phyloP scores from a whole-genome alignment of 2,797 vertebrate species.

The Urosaurus nigricauda region DNA sequence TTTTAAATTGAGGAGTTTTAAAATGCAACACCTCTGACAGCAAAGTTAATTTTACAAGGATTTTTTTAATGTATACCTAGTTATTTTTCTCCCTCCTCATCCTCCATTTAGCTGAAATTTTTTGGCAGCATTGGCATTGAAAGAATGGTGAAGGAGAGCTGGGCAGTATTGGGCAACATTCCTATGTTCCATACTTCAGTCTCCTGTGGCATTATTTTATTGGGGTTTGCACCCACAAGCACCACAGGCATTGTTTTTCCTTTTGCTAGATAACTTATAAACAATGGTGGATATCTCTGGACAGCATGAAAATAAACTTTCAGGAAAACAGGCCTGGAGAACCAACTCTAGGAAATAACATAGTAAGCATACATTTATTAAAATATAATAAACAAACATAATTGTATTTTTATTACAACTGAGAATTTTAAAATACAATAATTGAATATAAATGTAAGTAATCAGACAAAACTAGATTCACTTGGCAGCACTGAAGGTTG shows the following conservation, averaged over 20 bases:
- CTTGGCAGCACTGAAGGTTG: background rate
- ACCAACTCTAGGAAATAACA: background rate
- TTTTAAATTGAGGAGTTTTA: too few species aligned
- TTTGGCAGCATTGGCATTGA: too few species aligned
- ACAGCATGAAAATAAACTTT: background rate
- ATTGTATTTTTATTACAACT: background rate
- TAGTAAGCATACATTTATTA: background rate
- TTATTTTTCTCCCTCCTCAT: too few species aligned
- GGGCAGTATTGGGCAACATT: background rate
- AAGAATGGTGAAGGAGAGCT: too few species aligned
- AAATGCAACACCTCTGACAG: too few species aligned
- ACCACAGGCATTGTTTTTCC: background rate
- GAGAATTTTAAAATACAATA: constrained; percentile 12
- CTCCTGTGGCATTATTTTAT: background rate
- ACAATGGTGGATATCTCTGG: background rate
- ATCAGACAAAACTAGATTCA: constrained; percentile 25
- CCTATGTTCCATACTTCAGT: too few species aligned
- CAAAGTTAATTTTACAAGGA: too few species aligned
- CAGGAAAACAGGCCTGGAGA: background rate
- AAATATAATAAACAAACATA: constrained; percentile 14
- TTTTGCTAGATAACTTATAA: background rate
- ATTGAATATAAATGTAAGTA: constrained; percentile 1
- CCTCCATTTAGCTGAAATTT: too few species aligned
- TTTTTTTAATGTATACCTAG: too few species aligned
- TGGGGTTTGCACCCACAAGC: background rate